Evolutionary conservation across 2,113 vertebrate species (phyloP).

Genomic region (Cyanoderma ruficeps): DNA sequence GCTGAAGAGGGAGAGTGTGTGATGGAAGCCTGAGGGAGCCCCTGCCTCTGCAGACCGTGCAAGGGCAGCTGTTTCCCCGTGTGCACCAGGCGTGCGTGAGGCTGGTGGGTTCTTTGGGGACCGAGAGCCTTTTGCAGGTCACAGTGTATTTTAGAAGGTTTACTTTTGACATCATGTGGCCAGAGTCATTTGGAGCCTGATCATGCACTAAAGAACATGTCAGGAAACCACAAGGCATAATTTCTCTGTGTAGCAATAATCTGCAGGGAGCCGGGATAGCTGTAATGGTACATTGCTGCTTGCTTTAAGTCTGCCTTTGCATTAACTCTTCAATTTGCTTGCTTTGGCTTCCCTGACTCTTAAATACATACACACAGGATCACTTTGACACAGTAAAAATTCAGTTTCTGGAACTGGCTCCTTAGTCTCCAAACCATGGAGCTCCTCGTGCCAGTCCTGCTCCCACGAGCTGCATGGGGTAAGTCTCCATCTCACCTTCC

Average conservation of each 20-base stretch:
- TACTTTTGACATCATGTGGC: constrained; percentile 30
- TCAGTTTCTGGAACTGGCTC: constrained; percentile 40
- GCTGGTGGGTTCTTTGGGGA: not conserved
- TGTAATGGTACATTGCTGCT: constrained; percentile 67
- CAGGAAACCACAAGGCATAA: constrained; percentile 73
- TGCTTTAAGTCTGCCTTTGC: constrained; percentile 36
- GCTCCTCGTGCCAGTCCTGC: not conserved
- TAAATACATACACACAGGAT: constrained; percentile 55
- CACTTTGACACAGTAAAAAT: constrained; percentile 44
- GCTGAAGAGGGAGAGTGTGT: not conserved
- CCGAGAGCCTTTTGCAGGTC: not conserved
- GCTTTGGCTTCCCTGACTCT: constrained; percentile 70
- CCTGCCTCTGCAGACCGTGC: accelerated
- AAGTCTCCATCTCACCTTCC: constrained; percentile 26
- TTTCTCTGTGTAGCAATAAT: constrained; percentile 62
- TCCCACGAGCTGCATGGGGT: not conserved
- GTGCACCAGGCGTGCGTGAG: accelerated
- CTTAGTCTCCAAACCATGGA: not conserved
- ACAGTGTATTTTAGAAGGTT: constrained; percentile 11
- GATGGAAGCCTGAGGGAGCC: not conserved
- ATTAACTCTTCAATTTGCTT: constrained; percentile 67
- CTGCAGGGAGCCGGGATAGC: constrained; percentile 59
- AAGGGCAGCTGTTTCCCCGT: not conserved
- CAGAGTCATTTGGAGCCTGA: constrained; percentile 17
- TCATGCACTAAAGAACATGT: constrained; percentile 32